Conservation (phyloP, 2,113 vertebrate genomes). For the Chrysemys picta region DNA sequence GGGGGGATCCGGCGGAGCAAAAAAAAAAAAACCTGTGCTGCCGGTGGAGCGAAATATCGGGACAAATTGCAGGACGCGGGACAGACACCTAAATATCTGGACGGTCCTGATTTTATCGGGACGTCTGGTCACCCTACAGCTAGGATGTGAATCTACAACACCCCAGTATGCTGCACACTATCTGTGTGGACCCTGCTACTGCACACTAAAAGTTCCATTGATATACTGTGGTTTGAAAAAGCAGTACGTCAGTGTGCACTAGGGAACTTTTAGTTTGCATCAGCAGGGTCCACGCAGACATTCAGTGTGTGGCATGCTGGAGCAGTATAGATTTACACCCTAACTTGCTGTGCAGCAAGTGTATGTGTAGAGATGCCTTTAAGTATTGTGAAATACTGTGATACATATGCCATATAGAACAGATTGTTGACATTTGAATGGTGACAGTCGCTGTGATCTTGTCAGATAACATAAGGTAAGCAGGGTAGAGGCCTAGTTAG, state of each 20-base stretch:
- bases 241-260: neutral
- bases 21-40: too few species aligned
- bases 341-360: too few species aligned
- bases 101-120: too few species aligned
- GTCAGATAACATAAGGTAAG: neutral
- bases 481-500: rapidly evolving
- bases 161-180: neutral
- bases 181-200: neutral
- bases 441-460: rapidly evolving
- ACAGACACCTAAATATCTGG: too few species aligned
- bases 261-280: neutral
- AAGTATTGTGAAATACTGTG: neutral
- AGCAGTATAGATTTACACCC: too few species aligned
- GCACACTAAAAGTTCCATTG: neutral
- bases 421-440: neutral
- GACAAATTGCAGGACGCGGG: too few species aligned
- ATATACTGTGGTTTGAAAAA: neutral
- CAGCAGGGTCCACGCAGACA: too few species aligned
- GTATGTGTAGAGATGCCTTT: too few species aligned
- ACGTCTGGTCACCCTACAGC: too few species aligned
- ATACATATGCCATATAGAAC: rapidly evolving
- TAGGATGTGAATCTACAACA: neutral
- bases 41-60: too few species aligned
- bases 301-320: too few species aligned
- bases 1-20: too few species aligned